A percentile compares a stretch with the other conserved stretches of the same genome.
phyloP scores from a whole-genome alignment of 2,113 vertebrate genomes.

The Geococcyx californianus region DNA sequence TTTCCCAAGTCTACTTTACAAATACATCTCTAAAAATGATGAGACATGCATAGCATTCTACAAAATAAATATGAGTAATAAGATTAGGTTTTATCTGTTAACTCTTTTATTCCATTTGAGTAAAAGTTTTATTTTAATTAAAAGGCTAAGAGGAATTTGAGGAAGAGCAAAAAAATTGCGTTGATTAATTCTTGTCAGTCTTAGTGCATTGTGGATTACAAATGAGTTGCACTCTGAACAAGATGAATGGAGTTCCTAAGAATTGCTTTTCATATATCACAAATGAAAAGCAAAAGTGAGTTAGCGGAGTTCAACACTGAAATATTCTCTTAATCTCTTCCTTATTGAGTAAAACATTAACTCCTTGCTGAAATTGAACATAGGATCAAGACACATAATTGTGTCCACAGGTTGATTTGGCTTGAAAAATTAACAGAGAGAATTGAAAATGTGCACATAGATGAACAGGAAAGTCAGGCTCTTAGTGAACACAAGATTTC shows the following conservation, averaged over 20 bases:
- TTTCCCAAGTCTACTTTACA: not conserved
- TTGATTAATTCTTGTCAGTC: not conserved
- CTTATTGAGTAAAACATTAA: not conserved
- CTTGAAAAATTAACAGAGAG: not conserved
- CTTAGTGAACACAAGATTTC: not conserved
- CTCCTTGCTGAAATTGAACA: not conserved
- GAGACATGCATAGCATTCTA: not conserved
- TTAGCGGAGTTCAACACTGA: not conserved
- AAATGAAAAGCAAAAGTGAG: not conserved
- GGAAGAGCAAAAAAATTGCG: not conserved
- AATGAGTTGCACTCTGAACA: not conserved
- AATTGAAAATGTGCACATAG: not conserved
- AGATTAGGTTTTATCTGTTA: not conserved
- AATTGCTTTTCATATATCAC: not conserved
- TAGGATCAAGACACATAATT: not conserved
- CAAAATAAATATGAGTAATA: not conserved
- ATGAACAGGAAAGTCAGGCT: not conserved
- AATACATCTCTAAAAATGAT: not conserved
- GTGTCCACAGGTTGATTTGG: not conserved
- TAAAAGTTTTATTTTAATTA: not conserved
- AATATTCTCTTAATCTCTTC: not conserved
- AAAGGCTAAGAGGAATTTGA: not conserved
- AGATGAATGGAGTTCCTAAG: not conserved
- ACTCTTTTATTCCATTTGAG: not conserved
- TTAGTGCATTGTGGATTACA: not conserved